Base-by-base conservation (phyloP, 1,140 invertebrate species). In the Drosophila suzukii region DNA sequence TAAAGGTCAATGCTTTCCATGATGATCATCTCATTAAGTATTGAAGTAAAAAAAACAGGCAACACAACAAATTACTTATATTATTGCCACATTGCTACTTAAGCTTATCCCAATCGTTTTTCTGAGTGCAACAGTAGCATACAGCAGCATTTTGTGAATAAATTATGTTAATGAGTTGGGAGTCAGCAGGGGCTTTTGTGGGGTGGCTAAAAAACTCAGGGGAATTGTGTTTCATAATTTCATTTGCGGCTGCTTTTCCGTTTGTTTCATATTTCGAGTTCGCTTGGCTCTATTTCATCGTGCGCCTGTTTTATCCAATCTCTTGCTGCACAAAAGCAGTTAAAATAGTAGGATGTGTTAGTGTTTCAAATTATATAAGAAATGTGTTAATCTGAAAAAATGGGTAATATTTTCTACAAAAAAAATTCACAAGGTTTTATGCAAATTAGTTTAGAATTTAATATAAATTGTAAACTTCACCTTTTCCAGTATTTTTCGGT, bases 221-320 rank as follows among this genome's bases (percentile, higher is more conserved):
- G 65, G 60, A 66, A 20, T 27, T 41, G 13, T 43, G 17, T 68
- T 68, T 68, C 46, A 68, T 53, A 53, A 68, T 66, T 51, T 51
- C 11, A 34, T 34, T 32, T 27, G 11, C 17, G 4, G 30, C 27
- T 43, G 38, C n/a, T 58, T 39, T 46, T 11, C 13, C 27, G 27
- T 27, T 38, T 39, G n/a, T 60, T 51, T 20, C 8, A 55, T n/a
- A 55, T 24, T 49, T 59, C 12, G 8, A 13, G 27, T 32, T 44
- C 34, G 27, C 30, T 17, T 10, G 13, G 8, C n/a, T 30, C 15
- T 43, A 2, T 30, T 43, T 41, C 39, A 57, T 30, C n/a, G 11
- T 12, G 6, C n/a, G 39, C 32, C 24, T 12, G 24, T 34, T 63
- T 44, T 8, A 58, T 6, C 13, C 17, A 43, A 38, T 17, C 10